Conservation (phyloP, 2,113 vertebrate genomes). For the Cyanoliseus patagonus region DNA sequence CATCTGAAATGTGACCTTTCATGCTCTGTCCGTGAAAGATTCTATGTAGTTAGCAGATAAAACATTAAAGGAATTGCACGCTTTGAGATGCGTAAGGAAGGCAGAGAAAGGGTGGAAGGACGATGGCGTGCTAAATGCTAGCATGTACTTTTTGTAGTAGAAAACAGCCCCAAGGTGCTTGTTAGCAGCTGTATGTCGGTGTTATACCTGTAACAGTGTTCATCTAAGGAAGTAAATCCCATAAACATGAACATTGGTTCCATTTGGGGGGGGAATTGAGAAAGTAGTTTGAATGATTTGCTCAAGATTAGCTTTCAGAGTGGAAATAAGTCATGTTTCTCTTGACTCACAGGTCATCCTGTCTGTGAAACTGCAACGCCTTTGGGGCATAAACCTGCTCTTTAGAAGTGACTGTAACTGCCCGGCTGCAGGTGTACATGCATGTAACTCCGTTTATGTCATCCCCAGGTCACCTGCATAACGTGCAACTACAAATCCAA, state of each 20-base stretch:
- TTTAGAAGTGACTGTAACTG: neutral
- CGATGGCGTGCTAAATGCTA: neutral
- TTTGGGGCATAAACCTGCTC: neutral
- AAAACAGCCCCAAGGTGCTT: neutral
- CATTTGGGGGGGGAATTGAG: too few relatives aligned
- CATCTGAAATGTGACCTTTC: neutral
- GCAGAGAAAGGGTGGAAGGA: neutral
- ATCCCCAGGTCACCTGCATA: constrained; percentile 90
- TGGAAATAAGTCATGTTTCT: neutral
- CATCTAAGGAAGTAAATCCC: neutral
- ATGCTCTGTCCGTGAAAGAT: neutral
- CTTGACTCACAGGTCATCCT: neutral
- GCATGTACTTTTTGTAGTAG: neutral
- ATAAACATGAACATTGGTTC: neutral
- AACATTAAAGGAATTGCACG: neutral
- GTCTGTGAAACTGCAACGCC: neutral
- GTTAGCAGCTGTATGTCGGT: neutral
- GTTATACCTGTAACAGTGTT: neutral
- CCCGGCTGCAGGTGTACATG: neutral
- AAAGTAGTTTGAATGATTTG: neutral
- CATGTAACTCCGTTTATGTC: neutral
- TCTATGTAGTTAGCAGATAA: neutral
- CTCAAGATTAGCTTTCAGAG: neutral
- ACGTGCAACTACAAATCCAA: constrained; percentile 98
- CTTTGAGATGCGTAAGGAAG: neutral